Evolutionary conservation across 2,113 vertebrate species (phyloP), one percentile per base, ranked within the genome.

Genomic region (Zapus hudsonius): DNA sequence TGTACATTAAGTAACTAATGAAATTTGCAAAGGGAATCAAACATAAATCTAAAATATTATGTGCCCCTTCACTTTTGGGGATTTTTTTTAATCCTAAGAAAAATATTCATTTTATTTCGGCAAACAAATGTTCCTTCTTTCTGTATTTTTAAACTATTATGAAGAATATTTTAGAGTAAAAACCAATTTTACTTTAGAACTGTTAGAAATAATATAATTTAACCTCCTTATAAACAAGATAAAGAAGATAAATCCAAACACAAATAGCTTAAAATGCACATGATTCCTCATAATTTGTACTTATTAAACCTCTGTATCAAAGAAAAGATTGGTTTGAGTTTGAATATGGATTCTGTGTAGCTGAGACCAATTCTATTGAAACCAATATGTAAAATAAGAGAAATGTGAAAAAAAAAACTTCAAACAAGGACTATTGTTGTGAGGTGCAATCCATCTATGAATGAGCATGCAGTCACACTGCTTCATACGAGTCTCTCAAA

Each of bases 231-330:
- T 42, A 79, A 72, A 9, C 38, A 79, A 72, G 76, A 55, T 13
- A 22, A 40, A 63, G 64, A 40, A 75, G 10, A 38, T 22, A 15
- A 55, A n/a, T 31, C 33, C 59, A 90, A 23, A 63, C 0, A 33
- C 16, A 52, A 4, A 70, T 4, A 11, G 12, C 61, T 89, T 66
- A 17, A 73, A 90, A 70, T 75, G 1, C 72, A 0, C 11, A 67
- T 3, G 13, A 1, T 25, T 59, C 27, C 5, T 61, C 15, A 87
- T n/a, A 89, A 63, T 13, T 16, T 11, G 52, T n/a, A 59, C 16
- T 8, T 93, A 73, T 89, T 52, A 96, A 96, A 33, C 38, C 17
- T 82, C 75, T 94, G 7, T 59, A 5, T 13, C 20, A 4, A 2
- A 47, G 47, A 47, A 47, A n/a, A n/a, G n/a, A n/a, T n/a, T n/a